These are phyloP conservation scores for Melipona quadrifasciata DNA, from an alignment of 1,140 invertebrate genomes.

Conservation along the genomic window DNA sequence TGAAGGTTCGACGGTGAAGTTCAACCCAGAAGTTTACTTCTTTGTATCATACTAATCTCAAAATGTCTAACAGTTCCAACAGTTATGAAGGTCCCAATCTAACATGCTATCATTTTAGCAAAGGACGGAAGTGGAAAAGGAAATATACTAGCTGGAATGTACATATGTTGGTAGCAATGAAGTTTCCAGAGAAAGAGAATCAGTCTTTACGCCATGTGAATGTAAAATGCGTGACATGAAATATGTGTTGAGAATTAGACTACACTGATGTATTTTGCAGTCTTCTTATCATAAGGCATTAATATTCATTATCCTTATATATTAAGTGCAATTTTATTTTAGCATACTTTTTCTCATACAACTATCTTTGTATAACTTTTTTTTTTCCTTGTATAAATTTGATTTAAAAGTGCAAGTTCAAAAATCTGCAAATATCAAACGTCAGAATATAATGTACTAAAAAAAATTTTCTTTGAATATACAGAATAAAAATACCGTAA, in stretches of 20 bases:
- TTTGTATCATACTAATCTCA: conserved; percentile 36
- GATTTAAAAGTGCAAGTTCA: not conserved
- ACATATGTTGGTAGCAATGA: conserved; percentile 37
- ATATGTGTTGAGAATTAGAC: conserved; percentile 14
- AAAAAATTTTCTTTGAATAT: not conserved
- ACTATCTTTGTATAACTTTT: not conserved
- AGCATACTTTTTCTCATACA: not conserved
- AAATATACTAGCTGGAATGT: conserved; percentile 64
- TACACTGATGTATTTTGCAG: conserved; percentile 9
- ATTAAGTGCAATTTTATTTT: conserved; percentile 11
- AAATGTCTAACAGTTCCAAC: conserved; percentile 51
- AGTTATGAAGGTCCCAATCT: conserved; percentile 57
- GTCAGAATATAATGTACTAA: not conserved
- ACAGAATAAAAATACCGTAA: conserved; percentile 26
- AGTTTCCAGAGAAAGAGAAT: conserved; percentile 57
- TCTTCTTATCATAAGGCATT: conserved; percentile 28
- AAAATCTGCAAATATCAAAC: not conserved
- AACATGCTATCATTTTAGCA: conserved; percentile 59
- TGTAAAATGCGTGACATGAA: conserved; percentile 21
- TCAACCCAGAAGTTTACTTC: conserved; percentile 17
- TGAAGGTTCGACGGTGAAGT: no score
- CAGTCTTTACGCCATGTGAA: conserved; percentile 39
- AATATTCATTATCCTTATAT: conserved; percentile 37
- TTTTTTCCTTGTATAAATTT: not conserved
- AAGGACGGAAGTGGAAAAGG: conserved; percentile 67